Evolutionary conservation across 2,888 invertebrate species (phyloP).

Genomic region (Orthosia gothica): DNA sequence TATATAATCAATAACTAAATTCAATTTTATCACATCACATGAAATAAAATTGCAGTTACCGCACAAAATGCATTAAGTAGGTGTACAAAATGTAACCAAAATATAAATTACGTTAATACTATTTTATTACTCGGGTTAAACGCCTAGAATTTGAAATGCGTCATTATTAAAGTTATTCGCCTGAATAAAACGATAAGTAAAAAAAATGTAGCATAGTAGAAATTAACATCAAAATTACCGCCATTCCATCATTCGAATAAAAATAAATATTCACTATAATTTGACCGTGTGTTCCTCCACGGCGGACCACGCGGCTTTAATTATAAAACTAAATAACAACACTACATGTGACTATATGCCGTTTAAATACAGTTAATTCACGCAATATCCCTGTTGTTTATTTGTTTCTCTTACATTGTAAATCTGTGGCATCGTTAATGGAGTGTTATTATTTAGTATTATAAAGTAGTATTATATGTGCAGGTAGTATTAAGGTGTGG

Average conservation of each 20-base stretch:
- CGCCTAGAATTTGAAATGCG: constrained; percentile 62
- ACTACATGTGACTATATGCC: constrained; percentile 24
- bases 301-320: constrained; percentile 61
- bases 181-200: constrained; percentile 55
- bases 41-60: constrained; percentile 69
- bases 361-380: constrained; percentile 42
- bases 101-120: constrained; percentile 66
- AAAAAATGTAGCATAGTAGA: constrained; percentile 66
- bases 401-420: constrained; percentile 25
- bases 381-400: constrained; percentile 30
- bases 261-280: constrained; percentile 82
- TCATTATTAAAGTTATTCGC: constrained; percentile 63
- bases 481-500: constrained; percentile 48
- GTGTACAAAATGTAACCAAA: constrained; percentile 67
- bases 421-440: constrained; percentile 26
- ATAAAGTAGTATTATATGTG: constrained; percentile 65
- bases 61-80: constrained; percentile 66
- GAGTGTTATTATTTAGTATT: constrained; percentile 74
- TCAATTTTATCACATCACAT: constrained; percentile 70
- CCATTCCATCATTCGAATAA: constrained; percentile 74
- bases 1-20: constrained; percentile 62
- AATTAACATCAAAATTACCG: constrained; percentile 70
- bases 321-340: constrained; percentile 72
- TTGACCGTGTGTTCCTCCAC: constrained; percentile 72
- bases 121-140: constrained; percentile 66